phyloP scores from a whole-genome alignment of 2,888 invertebrate genomes.

The Leucania comma region DNA sequence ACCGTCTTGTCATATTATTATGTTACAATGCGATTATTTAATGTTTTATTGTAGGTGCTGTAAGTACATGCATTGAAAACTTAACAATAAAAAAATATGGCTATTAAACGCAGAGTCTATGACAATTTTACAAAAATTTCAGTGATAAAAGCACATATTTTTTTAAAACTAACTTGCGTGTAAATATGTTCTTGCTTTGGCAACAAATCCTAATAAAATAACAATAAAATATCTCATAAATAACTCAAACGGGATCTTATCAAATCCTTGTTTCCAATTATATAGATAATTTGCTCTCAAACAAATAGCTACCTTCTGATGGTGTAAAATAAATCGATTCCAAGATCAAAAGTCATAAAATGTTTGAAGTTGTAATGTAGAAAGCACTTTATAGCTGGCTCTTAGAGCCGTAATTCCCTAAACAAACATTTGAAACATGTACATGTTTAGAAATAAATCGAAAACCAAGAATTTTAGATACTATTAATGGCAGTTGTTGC shows the following conservation, averaged over 20 bases:
- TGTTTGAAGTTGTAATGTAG: too few species aligned
- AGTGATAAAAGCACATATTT: not conserved
- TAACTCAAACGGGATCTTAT: not conserved
- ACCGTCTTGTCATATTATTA: constrained; percentile 24
- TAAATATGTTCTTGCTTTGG: not conserved
- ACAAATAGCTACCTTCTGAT: not conserved
- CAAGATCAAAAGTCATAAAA: not conserved
- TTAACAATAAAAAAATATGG: constrained; percentile 43
- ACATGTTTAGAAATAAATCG: not conserved
- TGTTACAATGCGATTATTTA: constrained; percentile 22
- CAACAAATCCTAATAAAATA: constrained; percentile 12
- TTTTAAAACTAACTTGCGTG: not conserved
- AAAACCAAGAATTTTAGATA: not conserved
- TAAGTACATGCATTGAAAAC: constrained; percentile 19
- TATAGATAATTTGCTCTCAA: not conserved
- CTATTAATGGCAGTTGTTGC: not conserved
- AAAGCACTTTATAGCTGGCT: too few species aligned
- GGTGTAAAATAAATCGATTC: too few species aligned
- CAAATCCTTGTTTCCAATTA: not conserved
- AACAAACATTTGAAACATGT: not conserved
- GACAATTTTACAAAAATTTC: constrained; percentile 15
- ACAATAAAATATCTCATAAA: not conserved
- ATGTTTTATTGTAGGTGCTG: constrained; percentile 23
- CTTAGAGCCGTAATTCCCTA: not conserved
- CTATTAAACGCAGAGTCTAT: constrained; percentile 35